Evolutionary conservation across 1,140 invertebrate species (phyloP).

Genomic region (Heliothis virescens): DNA sequence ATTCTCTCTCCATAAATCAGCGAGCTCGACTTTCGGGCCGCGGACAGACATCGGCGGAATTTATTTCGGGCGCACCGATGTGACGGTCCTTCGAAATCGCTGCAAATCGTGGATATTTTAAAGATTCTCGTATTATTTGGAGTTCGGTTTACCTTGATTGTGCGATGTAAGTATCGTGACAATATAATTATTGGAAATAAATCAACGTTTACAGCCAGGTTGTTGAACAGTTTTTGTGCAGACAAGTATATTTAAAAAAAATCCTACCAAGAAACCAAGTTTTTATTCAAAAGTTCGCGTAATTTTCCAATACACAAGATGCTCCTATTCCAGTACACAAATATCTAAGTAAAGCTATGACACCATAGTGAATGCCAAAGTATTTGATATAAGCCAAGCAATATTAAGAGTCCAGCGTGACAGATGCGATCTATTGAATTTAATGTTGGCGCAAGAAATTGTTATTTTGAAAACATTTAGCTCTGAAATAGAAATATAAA

Average conservation of each 20-base stretch:
- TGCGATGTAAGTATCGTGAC: constrained; percentile 33
- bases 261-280: neutral
- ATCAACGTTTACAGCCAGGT: constrained; percentile 10
- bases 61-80: constrained; percentile 69
- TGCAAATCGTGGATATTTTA: constrained; percentile 38
- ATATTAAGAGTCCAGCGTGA: neutral
- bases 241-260: neutral
- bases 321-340: too few species aligned
- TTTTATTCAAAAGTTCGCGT: neutral
- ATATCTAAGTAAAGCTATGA: neutral
- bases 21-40: constrained; percentile 57
- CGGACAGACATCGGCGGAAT: constrained; percentile 76
- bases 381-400: neutral
- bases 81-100: constrained; percentile 53
- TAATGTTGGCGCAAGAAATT: neutral
- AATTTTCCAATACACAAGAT: neutral
- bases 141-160: constrained; percentile 15
- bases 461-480: constrained; percentile 22
- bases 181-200: constrained; percentile 40
- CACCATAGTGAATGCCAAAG: neutral
- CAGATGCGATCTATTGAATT: constrained; percentile 4
- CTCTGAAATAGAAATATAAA: neutral
- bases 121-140: constrained; percentile 11
- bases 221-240: neutral
- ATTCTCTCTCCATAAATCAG: constrained; percentile 83